These are phyloP conservation scores for Ctenodactylus gundi DNA, from an alignment of 2,113 vertebrate species.

Conservation along the genomic window DNA sequence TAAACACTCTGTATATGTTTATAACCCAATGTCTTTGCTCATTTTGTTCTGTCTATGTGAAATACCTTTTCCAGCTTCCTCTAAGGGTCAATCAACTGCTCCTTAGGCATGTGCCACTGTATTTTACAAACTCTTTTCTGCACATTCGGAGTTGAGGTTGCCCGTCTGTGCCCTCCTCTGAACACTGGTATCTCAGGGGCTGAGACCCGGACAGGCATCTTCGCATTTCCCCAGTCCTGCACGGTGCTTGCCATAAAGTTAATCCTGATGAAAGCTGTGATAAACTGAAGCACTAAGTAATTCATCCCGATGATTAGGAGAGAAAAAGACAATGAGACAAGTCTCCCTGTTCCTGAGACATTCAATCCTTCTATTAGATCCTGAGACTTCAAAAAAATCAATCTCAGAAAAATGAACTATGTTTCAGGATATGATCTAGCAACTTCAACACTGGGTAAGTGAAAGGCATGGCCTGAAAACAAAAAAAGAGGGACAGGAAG, in stretches of 20 bases:
- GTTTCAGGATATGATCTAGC: background rate
- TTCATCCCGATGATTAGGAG: background rate
- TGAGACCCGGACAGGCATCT: background rate
- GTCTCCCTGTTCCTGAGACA: background rate
- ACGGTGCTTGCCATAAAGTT: background rate
- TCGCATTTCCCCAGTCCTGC: background rate
- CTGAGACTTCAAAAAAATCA: background rate
- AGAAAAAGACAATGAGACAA: background rate
- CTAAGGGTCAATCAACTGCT: background rate
- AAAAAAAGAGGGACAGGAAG: background rate
- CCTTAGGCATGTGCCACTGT: background rate
- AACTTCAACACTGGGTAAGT: background rate
- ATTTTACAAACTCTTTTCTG: background rate
- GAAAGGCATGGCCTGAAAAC: background rate
- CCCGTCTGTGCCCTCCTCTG: background rate
- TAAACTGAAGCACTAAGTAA: background rate
- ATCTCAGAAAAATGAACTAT: conserved; percentile 6
- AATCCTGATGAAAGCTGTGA: background rate
- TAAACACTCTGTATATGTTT: background rate
- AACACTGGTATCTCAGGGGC: background rate
- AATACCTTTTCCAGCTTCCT: background rate
- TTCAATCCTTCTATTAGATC: background rate
- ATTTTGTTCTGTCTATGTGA: background rate
- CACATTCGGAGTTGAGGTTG: background rate
- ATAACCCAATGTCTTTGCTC: background rate